phyloP scores from a whole-genome alignment of 2,797 vertebrate species.

The Lophius americanus region DNA sequence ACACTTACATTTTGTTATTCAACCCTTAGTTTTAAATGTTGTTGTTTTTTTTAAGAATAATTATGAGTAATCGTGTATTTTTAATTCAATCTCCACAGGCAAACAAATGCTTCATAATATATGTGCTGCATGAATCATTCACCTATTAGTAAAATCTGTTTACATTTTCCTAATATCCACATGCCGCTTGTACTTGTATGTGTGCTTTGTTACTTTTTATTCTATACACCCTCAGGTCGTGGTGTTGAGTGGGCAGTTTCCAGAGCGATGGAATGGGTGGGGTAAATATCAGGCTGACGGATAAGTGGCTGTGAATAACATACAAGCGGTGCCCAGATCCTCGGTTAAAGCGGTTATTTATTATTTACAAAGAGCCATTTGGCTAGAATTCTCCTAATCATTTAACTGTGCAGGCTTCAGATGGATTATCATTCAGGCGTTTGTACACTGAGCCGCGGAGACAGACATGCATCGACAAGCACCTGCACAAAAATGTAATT shows the following conservation, averaged over 20 bases:
- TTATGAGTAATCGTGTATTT: background rate
- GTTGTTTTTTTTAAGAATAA: background rate
- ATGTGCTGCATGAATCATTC: no score
- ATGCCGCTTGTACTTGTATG: no score
- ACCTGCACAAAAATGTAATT: constrained; percentile 16
- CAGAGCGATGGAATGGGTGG: constrained; percentile 33
- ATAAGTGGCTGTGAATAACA: constrained; percentile 36
- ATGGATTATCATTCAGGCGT: constrained; percentile 9
- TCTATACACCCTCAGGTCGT: constrained; percentile 17
- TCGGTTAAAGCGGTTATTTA: constrained; percentile 43
- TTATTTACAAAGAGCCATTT: constrained; percentile 39
- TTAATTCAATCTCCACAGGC: background rate
- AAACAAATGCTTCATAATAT: background rate
- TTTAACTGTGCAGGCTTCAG: constrained; percentile 8
- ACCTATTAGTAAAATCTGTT: background rate
- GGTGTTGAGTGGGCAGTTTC: constrained; percentile 36
- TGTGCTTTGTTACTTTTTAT: constrained; percentile 10
- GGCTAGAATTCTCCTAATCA: constrained; percentile 2
- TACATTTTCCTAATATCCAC: background rate
- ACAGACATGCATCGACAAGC: background rate
- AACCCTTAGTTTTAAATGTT: background rate
- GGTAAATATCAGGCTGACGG: constrained; percentile 40
- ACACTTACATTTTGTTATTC: no score
- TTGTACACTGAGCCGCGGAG: background rate
- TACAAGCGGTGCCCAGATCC: background rate